Percentiles rank a stretch among this genome's conserved stretches.
phyloP scores from a whole-genome alignment of 2,888 invertebrate species.

The Dioctria linearis region DNA sequence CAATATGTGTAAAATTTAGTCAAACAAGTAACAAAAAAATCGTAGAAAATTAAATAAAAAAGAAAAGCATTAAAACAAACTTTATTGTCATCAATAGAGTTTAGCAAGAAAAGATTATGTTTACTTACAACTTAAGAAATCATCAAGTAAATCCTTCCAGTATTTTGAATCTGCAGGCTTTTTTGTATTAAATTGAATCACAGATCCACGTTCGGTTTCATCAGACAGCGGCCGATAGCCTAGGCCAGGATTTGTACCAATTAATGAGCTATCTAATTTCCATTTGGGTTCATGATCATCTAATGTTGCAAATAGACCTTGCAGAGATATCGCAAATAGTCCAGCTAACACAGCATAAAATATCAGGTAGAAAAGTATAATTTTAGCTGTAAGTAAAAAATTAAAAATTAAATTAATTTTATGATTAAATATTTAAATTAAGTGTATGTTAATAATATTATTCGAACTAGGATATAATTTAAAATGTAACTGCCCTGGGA shows the following conservation, averaged over 20 bases:
- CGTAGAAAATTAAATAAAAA: too few relatives aligned
- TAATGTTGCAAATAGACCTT: slow-evolving; percentile 82
- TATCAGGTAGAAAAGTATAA: slow-evolving; percentile 86
- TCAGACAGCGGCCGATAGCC: slow-evolving; percentile 77
- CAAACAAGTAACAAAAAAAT: too few relatives aligned
- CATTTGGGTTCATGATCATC: slow-evolving; percentile 81
- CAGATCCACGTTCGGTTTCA: slow-evolving; percentile 74
- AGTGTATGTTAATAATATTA: too few relatives aligned
- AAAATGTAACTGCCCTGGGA: too few relatives aligned
- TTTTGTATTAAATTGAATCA: slow-evolving; percentile 75
- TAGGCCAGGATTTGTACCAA: slow-evolving; percentile 78
- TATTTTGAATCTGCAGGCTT: slow-evolving; percentile 72
- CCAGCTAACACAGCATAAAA: slow-evolving; percentile 89
- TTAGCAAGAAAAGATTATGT: background rate
- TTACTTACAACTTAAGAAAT: slow-evolving; percentile 75
- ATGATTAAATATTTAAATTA: too few relatives aligned
- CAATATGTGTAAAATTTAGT: too few relatives aligned
- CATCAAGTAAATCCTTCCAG: slow-evolving; percentile 74
- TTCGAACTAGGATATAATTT: too few relatives aligned
- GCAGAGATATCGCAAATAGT: slow-evolving; percentile 89
- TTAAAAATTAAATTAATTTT: slow-evolving; percentile 64
- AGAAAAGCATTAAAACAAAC: too few relatives aligned
- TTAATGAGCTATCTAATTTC: slow-evolving; percentile 82
- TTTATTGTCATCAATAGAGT: too few relatives aligned
- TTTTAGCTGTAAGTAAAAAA: slow-evolving; percentile 77